Conservation (phyloP, 2,797 vertebrate species). For the Sebastes vulpes region DNA sequence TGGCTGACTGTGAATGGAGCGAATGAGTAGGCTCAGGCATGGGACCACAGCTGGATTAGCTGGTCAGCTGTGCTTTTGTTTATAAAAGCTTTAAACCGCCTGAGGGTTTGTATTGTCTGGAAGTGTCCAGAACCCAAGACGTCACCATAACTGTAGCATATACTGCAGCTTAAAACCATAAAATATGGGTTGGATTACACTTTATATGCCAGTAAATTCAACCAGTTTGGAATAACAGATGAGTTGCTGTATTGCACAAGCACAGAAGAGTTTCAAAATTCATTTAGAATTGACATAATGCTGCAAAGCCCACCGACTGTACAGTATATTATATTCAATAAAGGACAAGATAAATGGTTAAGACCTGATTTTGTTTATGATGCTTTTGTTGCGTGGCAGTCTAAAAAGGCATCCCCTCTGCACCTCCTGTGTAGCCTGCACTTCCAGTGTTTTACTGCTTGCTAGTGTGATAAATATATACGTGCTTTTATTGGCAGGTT, state of each 20-base stretch:
- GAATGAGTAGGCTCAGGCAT: conserved; percentile 45
- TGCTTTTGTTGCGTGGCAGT: background rate
- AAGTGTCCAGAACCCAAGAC: conserved; percentile 18
- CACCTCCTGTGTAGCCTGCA: conserved; percentile 46
- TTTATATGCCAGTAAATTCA: background rate
- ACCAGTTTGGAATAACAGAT: background rate
- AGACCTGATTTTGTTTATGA: background rate
- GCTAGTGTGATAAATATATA: conserved; percentile 67
- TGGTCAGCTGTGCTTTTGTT: conserved; percentile 73
- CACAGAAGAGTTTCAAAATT: background rate
- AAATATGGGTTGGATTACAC: background rate
- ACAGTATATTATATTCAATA: background rate
- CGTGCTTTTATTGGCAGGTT: conserved; percentile 75
- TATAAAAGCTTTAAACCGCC: conserved; percentile 51
- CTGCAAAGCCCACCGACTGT: background rate
- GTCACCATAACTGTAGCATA: conserved; percentile 21
- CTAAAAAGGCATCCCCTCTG: conserved; percentile 22
- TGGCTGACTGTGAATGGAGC: conserved; percentile 57
- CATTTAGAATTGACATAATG: background rate
- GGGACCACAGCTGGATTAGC: conserved; percentile 81
- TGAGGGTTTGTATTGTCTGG: conserved; percentile 64
- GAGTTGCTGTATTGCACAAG: background rate
- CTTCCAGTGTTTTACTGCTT: conserved; percentile 71
- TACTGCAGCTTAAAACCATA: background rate
- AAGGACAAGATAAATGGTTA: background rate